Percentiles rank a stretch among this genome's conserved stretches.
Conservation (phyloP, 2,797 vertebrate species). For the Crypturellus tataupa region DNA sequence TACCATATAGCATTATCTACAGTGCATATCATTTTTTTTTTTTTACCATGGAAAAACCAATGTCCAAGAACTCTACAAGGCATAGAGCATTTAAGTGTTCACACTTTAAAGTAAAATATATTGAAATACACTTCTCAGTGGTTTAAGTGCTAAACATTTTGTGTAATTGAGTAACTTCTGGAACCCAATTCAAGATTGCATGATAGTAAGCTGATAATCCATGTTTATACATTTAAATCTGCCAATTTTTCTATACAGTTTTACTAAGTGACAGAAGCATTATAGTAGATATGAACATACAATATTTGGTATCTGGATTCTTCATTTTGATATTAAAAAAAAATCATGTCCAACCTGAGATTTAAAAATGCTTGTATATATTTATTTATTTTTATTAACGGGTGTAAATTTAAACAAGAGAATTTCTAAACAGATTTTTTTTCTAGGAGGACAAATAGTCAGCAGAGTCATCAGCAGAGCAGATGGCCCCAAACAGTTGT, state of each 20-base stretch:
- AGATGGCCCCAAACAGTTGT: background rate
- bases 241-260: no score
- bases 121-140: background rate
- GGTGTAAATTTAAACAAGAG: background rate
- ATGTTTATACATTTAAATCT: background rate
- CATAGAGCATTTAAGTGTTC: background rate
- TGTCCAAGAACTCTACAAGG: background rate
- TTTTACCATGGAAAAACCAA: background rate
- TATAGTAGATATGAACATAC: rapidly evolving
- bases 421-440: background rate
- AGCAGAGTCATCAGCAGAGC: background rate
- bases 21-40: background rate
- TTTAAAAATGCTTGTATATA: background rate
- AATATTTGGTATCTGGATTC: background rate
- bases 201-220: background rate
- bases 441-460: background rate
- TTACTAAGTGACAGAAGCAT: background rate
- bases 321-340: background rate
- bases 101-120: background rate
- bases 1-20: background rate
- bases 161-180: background rate
- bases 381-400: background rate
- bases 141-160: background rate
- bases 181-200: background rate
- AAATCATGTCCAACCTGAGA: background rate